Evolutionary conservation across 2,113 vertebrate genomes (phyloP), one percentile per base, ranked within the genome.

Genomic region (Corydoras sp.): DNA sequence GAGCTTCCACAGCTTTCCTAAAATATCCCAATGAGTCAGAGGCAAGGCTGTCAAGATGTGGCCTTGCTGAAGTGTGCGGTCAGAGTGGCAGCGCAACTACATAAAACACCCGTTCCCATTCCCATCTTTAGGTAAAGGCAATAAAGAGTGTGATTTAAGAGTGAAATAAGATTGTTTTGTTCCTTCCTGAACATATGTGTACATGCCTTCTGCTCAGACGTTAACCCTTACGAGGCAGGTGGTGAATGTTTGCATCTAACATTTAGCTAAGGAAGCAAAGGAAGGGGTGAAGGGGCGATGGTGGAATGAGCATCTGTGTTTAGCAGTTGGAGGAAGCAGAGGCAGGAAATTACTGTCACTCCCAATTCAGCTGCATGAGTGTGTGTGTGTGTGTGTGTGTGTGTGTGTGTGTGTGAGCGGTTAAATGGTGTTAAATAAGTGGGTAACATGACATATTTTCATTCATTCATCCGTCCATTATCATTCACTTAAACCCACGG

Each of bases 161-260:
- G 35, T 43, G 35, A 43, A 43, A 43, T 43, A 2, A 43, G 35
- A 43, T 43, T 24, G 18, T 24, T 43, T n/a, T 5, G 15, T n/a
- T 56, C 54, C n/a, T 56, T n/a, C 14, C n/a, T n/a, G 12, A 56
- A 56, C 54, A 56, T 56, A n/a, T 53, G 51, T 53, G 51, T n/a
- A 8, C 13, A n/a, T n/a, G 54, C 54, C 5, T 56, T 53, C 13
- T 8, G 35, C 35, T 53, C 2, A 53, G 13, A 53, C 3, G 11
- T 53, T 56, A 56, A n/a, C 13, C 81, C 75, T 74, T 78, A 79
- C 89, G 86, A 86, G 85, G 82, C 88, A 90, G 87, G 87, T 90
- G 88, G 83, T 86, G 86, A 88, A 89, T 85, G 85, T 74, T 75
- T 74, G 77, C 78, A 81, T 81, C 85, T 87, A 83, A 73, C 80